Evolutionary conservation across 2,797 vertebrate genomes (phyloP).

Genomic region (Cryptoprocta ferox): DNA sequence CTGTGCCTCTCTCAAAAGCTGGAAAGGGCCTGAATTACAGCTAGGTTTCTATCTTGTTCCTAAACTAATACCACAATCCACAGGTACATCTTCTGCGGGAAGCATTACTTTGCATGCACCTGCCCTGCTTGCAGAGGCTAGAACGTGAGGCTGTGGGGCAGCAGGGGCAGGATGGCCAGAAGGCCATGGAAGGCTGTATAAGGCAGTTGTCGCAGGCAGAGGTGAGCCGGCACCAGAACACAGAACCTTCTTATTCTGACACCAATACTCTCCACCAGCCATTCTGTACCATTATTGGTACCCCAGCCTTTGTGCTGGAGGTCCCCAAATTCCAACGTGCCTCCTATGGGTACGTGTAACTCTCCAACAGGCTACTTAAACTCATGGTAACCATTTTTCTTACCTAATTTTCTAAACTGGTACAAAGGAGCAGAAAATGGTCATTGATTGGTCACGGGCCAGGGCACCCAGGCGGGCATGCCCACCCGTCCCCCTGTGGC

Average conservation of each 20-base stretch:
- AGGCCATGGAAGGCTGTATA: background rate
- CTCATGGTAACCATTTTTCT: background rate
- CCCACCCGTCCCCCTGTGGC: accelerated
- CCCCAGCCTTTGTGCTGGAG: background rate
- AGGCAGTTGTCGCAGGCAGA: background rate
- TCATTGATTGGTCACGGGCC: background rate
- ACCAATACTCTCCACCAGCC: background rate
- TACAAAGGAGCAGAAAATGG: background rate
- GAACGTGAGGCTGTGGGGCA: background rate
- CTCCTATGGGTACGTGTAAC: background rate
- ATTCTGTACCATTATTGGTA: background rate
- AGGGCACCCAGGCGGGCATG: accelerated
- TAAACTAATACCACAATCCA: background rate
- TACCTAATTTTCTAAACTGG: background rate
- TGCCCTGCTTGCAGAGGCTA: background rate
- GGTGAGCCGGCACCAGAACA: background rate
- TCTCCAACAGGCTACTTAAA: background rate
- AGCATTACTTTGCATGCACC: background rate
- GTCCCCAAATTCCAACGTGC: background rate
- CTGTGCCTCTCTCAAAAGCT: background rate
- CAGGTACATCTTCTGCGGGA: too few relatives aligned
- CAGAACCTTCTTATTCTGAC: background rate
- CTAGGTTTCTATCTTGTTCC: background rate
- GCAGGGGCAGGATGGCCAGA: accelerated
- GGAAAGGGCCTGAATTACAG: background rate